These are phyloP conservation scores for Pseudocheirus occidentalis DNA, from an alignment of 2,797 vertebrate species.

Conservation along the genomic window DNA sequence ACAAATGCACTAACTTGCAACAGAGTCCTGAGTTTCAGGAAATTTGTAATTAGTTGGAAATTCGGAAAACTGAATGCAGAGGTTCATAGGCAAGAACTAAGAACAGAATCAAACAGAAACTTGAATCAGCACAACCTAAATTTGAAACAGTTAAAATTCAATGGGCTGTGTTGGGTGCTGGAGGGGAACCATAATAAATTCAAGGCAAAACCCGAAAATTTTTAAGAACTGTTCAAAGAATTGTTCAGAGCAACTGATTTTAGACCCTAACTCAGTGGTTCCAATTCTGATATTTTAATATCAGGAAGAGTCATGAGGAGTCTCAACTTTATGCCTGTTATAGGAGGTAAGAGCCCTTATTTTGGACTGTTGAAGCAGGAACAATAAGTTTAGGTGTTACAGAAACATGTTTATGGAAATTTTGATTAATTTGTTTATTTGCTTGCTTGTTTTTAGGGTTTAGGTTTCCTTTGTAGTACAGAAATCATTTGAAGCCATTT, in stretches of 20 bases:
- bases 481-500: constrained; percentile 91
- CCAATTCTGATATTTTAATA: background rate
- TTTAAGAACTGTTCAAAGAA: background rate
- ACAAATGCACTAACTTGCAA: background rate
- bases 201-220: background rate
- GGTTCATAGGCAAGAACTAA: background rate
- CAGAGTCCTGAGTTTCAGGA: background rate
- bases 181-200: background rate
- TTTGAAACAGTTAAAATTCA: background rate
- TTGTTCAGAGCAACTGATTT: background rate
- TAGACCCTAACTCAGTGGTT: background rate
- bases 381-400: background rate
- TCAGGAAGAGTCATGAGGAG: background rate
- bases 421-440: background rate
- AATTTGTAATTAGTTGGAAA: background rate
- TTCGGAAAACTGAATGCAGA: background rate
- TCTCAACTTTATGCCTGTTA: background rate
- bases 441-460: constrained; percentile 84
- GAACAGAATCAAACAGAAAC: background rate
- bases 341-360: background rate
- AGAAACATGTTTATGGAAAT: background rate
- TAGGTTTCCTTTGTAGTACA: constrained; percentile 95
- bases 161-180: background rate
- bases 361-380: background rate
- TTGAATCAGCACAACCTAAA: background rate